phyloP scores from a whole-genome alignment of 2,888 invertebrate genomes.

The Cheilosia variabilis region DNA sequence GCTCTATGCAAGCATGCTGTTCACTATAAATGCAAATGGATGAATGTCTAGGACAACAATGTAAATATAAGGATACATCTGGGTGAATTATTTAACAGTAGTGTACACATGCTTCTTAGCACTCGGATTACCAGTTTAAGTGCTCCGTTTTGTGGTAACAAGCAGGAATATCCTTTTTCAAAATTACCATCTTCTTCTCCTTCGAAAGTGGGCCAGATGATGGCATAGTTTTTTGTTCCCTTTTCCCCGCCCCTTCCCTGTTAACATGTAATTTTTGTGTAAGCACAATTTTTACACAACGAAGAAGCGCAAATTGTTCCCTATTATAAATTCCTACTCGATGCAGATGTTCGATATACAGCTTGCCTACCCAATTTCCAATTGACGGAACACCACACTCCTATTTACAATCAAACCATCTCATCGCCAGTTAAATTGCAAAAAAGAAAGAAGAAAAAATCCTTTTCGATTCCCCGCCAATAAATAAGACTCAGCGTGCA shows the following conservation, averaged over 20 bases:
- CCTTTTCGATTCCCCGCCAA: constrained; percentile 20
- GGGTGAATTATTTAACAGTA: constrained; percentile 65
- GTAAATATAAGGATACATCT: constrained; percentile 47
- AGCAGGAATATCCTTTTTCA: constrained; percentile 11
- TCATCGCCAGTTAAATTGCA: constrained; percentile 1
- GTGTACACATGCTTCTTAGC: constrained; percentile 53
- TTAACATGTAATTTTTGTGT: constrained; percentile 15
- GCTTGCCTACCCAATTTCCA: neutral
- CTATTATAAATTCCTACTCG: neutral
- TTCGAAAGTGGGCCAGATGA: constrained; percentile 16
- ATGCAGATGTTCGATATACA: neutral
- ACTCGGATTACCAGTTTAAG: constrained; percentile 63
- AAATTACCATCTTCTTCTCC: neutral
- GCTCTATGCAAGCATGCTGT: constrained; percentile 41
- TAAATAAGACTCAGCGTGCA: constrained; percentile 58
- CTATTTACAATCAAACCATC: neutral
- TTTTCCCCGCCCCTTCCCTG: too few relatives aligned
- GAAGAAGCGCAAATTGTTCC: neutral
- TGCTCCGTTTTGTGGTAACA: constrained; percentile 33
- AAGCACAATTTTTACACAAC: constrained; percentile 36
- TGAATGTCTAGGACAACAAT: constrained; percentile 55
- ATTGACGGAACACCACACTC: neutral
- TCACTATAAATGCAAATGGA: constrained; percentile 59
- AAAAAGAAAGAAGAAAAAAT: neutral
- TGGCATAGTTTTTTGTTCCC: constrained; percentile 8